Evolutionary conservation across 2,113 vertebrate genomes (phyloP).

Genomic region (Elgaria multicarinata): DNA sequence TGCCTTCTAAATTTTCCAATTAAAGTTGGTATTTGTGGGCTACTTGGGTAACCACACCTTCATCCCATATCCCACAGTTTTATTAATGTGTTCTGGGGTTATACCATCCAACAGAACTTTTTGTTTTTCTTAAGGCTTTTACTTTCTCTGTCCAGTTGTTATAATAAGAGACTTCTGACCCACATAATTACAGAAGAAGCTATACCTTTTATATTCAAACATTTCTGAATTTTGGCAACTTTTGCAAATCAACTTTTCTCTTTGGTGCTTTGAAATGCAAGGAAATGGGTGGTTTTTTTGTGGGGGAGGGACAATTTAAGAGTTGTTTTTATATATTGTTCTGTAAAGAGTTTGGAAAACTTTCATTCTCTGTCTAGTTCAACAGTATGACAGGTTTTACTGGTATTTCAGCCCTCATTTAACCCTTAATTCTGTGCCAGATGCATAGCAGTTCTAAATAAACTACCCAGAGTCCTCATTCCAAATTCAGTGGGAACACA

Average conservation of each 20-base stretch:
- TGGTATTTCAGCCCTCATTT: neutral
- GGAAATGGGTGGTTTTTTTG: neutral
- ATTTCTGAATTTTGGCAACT: constrained; percentile 49
- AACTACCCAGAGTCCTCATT: neutral
- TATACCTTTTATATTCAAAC: constrained; percentile 48
- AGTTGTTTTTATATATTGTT: neutral
- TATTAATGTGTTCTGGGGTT: constrained; percentile 47
- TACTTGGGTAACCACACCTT: constrained; percentile 43
- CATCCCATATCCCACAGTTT: constrained; percentile 35
- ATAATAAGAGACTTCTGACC: constrained; percentile 63
- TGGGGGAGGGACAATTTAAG: neutral
- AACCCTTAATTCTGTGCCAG: constrained; percentile 16
- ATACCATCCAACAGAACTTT: constrained; percentile 63
- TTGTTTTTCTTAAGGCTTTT: constrained; percentile 36
- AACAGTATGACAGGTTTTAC: neutral
- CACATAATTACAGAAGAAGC: constrained; percentile 47
- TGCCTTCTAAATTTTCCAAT: constrained; percentile 2
- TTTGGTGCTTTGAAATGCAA: neutral
- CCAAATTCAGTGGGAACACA: neutral
- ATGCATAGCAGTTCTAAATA: neutral
- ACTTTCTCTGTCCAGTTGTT: constrained; percentile 53
- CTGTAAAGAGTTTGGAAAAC: neutral
- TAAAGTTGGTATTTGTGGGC: constrained; percentile 45
- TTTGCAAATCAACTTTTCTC: constrained; percentile 1
- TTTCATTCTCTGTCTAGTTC: constrained; percentile 1